phyloP scores from a whole-genome alignment of 2,113 vertebrate genomes.

The Corynorhinus townsendii region DNA sequence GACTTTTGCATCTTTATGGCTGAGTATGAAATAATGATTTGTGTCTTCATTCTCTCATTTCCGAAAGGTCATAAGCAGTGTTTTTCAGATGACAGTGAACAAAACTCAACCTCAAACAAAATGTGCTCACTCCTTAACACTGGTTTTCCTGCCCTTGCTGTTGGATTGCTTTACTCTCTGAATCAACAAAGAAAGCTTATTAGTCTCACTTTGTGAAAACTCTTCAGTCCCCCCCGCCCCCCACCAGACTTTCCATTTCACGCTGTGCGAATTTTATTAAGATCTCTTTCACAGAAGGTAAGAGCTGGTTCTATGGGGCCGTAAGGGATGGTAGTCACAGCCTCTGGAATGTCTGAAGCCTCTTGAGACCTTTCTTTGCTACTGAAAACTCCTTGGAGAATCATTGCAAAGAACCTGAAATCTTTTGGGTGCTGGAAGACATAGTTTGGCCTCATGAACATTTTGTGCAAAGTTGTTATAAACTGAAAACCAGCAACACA shows the following conservation, averaged over 20 bases:
- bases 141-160: slow-evolving; percentile 12
- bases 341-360: slow-evolving; percentile 60
- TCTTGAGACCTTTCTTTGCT: slow-evolving; percentile 72
- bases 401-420: slow-evolving; percentile 44
- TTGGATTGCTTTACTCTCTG: slow-evolving; percentile 40
- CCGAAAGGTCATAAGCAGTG: accelerated
- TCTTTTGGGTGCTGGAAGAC: slow-evolving; percentile 56
- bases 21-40: not conserved
- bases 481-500: not conserved
- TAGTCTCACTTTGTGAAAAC: slow-evolving; percentile 74
- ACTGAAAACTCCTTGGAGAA: slow-evolving; percentile 60
- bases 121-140: accelerated
- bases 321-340: slow-evolving; percentile 52
- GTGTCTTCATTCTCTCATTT: not conserved
- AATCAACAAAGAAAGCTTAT: slow-evolving; percentile 66
- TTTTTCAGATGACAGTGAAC: not conserved
- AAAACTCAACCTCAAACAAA: not conserved
- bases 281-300: slow-evolving; percentile 72
- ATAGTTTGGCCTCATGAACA: not conserved
- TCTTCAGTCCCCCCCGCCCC: slow-evolving; percentile 67
- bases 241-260: slow-evolving; percentile 81
- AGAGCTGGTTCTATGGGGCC: slow-evolving; percentile 67
- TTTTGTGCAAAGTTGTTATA: not conserved
- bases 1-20: not conserved
- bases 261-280: slow-evolving; percentile 81